Percentiles rank a stretch among this genome's conserved stretches.
phyloP scores from a whole-genome alignment of 1,140 invertebrate species.

The Lordiphosa clarofinis region DNA sequence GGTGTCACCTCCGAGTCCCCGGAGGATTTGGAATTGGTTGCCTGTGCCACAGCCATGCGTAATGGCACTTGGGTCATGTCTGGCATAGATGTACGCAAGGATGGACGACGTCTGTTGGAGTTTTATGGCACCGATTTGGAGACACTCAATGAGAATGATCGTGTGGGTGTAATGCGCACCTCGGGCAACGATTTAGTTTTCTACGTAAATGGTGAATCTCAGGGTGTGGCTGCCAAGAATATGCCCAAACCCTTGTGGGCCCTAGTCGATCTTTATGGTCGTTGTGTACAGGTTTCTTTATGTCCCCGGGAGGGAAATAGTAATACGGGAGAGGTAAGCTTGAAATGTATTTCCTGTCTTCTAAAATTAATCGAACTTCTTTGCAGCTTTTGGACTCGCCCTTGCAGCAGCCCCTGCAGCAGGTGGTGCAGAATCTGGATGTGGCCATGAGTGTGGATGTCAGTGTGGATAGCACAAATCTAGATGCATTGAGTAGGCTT shows the following conservation, averaged over 20 bases:
- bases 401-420: conserved; percentile 56
- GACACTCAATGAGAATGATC: conserved; percentile 90
- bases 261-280: conserved; percentile 94
- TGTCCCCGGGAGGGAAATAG: conserved; percentile 71
- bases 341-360: not conserved
- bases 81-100: conserved; percentile 89
- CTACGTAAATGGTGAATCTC: conserved; percentile 92
- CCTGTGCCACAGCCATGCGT: conserved; percentile 90
- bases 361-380: not conserved
- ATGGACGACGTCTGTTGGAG: conserved; percentile 89
- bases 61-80: conserved; percentile 95
- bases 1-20: conserved; percentile 93
- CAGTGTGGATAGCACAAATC: conserved; percentile 37
- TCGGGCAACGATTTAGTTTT: conserved; percentile 92
- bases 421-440: conserved; percentile 74
- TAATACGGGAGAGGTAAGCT: conserved; percentile 40
- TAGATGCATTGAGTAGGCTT: conserved; percentile 29
- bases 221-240: conserved; percentile 90
- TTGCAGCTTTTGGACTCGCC: conserved; percentile 45
- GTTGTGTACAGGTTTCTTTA: conserved; percentile 92
- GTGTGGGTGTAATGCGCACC: conserved; percentile 90
- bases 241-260: conserved; percentile 90
- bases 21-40: conserved; percentile 88
- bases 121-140: conserved; percentile 92
- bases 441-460: conserved; percentile 76